Base-by-base conservation (phyloP, 2,797 vertebrate species). In the Danio aesculapii region DNA sequence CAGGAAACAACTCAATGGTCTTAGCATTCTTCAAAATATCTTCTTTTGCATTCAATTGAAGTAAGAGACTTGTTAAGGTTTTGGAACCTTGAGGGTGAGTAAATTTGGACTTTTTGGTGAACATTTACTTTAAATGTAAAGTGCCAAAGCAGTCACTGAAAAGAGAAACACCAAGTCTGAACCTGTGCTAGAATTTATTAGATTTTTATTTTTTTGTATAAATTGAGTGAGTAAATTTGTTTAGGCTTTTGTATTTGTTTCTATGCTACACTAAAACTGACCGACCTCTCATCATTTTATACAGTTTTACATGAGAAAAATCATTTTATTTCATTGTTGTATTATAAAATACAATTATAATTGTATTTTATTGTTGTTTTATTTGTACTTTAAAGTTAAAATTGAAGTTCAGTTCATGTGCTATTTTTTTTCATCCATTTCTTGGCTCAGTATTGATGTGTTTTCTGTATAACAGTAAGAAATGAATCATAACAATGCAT, bases 91-190 rank as follows among this genome's bases (percentile, higher is more conserved):
- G 1, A 30, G 1, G 30, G 30, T 30, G 30, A 30, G 30, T 30
- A 30, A 30, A 30, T 30, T 30, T 30, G 30, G 30, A 30, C 30
- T 30, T 69, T 61, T 17, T 17, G 6, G 3, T 7, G 5, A n/a
- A 41, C 5, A 16, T 16, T 64, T 43, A n/a, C 30, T n/a, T 16
- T 47, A 47, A n/a, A 71, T 59, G 21, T 52, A 8, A 21, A n/a
- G 69, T 80, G 77, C 80, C 80, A 84, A 82, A 82, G 70, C 47
- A 57, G 75, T 77, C 79, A 61, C 14, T 16, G 21, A 49, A 76
- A 49, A 80, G 46, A 75, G 30, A 10, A 49, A 12, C 47, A 49
- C 47, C 12, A 30, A 52, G 43, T 63, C 58, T n/a, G 49, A 71
- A 71, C 57, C 74, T 44, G 53, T 70, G 66, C 30, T 70, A 10